phyloP scores from a whole-genome alignment of 2,797 vertebrate species.

The Loriculus beryllinus region DNA sequence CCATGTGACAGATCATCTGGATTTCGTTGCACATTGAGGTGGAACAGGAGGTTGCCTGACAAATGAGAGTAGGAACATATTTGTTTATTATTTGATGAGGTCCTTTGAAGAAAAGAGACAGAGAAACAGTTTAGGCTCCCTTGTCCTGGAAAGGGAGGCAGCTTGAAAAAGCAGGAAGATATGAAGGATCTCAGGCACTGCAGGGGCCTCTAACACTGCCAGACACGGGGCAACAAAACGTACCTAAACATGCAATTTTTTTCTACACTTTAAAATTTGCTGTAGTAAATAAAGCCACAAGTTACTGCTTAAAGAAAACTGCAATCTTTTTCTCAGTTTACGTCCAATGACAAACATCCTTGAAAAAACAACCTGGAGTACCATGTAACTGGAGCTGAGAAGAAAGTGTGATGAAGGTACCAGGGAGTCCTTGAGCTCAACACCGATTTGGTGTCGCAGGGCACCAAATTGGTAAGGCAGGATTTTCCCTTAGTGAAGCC shows the following conservation, averaged over 20 bases:
- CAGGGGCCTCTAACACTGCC: not conserved
- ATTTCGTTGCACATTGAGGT: not conserved
- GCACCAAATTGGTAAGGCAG: not conserved
- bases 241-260: not conserved
- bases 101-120: constrained; percentile 4
- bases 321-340: not conserved
- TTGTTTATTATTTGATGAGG: not conserved
- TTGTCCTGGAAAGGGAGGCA: not conserved
- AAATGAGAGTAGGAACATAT: not conserved
- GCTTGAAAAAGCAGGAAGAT: not conserved
- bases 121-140: not conserved
- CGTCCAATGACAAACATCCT: not conserved
- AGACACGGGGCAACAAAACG: not conserved
- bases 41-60: constrained; percentile 29
- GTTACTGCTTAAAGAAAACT: not conserved
- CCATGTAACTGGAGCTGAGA: not conserved
- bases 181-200: not conserved
- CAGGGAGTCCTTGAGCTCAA: not conserved
- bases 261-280: not conserved
- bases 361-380: not conserved
- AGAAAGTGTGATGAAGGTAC: not conserved
- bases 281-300: not conserved
- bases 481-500: not conserved
- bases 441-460: not conserved
- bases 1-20: constrained; percentile 11